phyloP scores from a whole-genome alignment of 2,113 vertebrate species.

The Miniopterus natalensis region DNA sequence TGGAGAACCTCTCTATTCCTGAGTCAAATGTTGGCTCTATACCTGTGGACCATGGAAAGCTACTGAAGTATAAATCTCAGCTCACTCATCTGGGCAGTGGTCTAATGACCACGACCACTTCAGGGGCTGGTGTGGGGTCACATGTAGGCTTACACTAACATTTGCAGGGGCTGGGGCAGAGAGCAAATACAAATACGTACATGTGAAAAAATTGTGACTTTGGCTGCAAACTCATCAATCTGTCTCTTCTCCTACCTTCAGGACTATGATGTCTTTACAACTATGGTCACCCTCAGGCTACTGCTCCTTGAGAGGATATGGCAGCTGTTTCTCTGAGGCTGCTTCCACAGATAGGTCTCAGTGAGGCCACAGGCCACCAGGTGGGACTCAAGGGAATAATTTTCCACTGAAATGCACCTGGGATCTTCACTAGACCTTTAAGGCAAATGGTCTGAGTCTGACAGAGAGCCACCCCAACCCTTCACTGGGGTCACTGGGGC shows the following conservation, averaged over 20 bases:
- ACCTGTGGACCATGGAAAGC: not conserved
- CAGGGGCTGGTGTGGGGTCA: not conserved
- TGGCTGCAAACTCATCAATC: not conserved
- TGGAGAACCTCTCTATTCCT: not conserved
- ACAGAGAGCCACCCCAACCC: not conserved
- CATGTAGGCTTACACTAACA: not conserved
- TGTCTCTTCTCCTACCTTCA: not conserved
- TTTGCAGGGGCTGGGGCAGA: not conserved
- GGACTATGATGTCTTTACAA: not conserved
- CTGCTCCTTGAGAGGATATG: not conserved
- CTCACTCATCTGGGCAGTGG: not conserved
- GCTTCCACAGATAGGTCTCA: not conserved
- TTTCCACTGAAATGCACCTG: not conserved
- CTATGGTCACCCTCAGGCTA: not conserved
- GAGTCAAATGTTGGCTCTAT: not conserved
- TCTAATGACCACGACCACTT: not conserved
- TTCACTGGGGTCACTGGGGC: not conserved
- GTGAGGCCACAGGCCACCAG: not conserved
- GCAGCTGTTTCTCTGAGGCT: not conserved
- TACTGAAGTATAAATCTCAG: not conserved
- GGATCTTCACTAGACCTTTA: not conserved
- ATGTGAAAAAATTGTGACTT: not conserved
- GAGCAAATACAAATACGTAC: not conserved
- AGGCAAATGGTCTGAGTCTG: not conserved
- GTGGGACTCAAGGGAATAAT: not conserved